These are phyloP conservation scores for Muscicapa striata DNA, from an alignment of 2,797 vertebrate genomes.

Conservation along the genomic window DNA sequence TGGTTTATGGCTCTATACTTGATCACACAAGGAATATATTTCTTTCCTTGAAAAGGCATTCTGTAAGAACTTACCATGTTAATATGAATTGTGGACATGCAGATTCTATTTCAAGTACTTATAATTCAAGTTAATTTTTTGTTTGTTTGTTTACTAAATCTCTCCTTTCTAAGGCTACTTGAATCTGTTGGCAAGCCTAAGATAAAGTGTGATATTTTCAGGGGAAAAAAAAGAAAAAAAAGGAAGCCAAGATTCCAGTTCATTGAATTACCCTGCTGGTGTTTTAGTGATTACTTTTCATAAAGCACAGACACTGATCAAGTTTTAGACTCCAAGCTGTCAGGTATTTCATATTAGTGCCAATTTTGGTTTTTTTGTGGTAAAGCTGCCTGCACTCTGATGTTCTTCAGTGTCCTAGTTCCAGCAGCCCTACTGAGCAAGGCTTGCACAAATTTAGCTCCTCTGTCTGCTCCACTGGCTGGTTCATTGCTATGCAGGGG, in stretches of 20 bases:
- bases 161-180: conserved; percentile 16
- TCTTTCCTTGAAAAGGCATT: conserved; percentile 58
- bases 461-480: neutral
- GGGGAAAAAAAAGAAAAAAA: neutral
- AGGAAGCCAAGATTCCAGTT: neutral
- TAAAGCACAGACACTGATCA: neutral
- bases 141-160: conserved; percentile 33
- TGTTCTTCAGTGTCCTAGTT: neutral
- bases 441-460: neutral
- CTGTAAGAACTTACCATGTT: conserved; percentile 10
- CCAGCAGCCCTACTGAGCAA: neutral
- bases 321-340: neutral
- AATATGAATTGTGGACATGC: conserved; percentile 3
- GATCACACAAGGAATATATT: conserved; percentile 52
- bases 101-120: conserved; percentile 39
- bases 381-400: neutral
- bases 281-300: neutral
- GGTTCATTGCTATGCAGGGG: neutral
- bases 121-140: conserved; percentile 28
- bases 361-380: neutral
- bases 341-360: neutral
- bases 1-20: conserved; percentile 69
- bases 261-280: neutral
- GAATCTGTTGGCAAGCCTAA: neutral
- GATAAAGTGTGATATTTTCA: neutral